phyloP scores from a whole-genome alignment of 2,113 vertebrate genomes.

The Notothenia rossii region DNA sequence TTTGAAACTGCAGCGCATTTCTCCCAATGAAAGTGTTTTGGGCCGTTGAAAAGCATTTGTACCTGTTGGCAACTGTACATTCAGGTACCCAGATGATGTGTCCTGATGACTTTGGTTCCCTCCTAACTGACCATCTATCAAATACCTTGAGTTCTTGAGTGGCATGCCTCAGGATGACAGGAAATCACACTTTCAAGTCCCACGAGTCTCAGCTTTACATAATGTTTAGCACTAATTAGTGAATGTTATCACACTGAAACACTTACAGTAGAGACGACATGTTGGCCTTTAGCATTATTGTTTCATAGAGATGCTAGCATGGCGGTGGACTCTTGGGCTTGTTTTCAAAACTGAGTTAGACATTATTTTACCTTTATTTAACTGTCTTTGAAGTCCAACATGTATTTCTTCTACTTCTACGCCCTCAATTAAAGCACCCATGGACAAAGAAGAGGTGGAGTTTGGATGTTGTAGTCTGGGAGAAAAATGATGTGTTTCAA shows the following conservation, averaged over 20 bases:
- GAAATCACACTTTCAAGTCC: not conserved
- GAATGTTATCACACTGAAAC: not conserved
- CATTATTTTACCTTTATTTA: not conserved
- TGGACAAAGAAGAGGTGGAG: not conserved
- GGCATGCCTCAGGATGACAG: not conserved
- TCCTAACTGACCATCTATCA: no score
- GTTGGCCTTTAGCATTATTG: not conserved
- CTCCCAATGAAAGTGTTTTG: no score
- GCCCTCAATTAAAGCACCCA: not conserved
- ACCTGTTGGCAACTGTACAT: no score
- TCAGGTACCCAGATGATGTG: no score
- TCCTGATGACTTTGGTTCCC: no score
- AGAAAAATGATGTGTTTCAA: slow-evolving; percentile 20
- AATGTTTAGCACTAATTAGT: not conserved
- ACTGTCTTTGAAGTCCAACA: not conserved
- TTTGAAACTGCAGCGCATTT: no score
- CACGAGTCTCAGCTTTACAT: not conserved
- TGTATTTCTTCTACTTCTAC: no score
- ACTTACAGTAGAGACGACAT: not conserved
- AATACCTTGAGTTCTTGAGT: not conserved
- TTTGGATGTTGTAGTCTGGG: not conserved
- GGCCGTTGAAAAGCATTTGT: no score
- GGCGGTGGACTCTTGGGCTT: not conserved
- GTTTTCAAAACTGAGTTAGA: not conserved
- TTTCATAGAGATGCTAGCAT: not conserved